Conservation (phyloP, 2,113 vertebrate genomes). For the Collichthys lucidus region DNA sequence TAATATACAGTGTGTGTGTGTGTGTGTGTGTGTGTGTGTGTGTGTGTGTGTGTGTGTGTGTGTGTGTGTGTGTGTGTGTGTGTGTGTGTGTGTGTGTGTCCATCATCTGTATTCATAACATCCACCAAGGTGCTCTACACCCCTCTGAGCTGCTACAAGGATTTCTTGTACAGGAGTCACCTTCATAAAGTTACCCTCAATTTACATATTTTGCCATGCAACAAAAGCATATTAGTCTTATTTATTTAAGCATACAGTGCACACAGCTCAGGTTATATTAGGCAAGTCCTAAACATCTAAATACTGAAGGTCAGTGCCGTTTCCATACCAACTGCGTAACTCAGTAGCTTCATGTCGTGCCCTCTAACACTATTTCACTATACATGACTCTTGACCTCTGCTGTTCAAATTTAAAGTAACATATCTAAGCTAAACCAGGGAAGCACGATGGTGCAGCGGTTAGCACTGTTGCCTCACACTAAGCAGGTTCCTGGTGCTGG, state of each 20-base stretch:
- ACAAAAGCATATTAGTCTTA: background rate
- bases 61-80: too few relatives aligned
- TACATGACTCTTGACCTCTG: background rate
- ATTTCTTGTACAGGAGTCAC: slow-evolving; percentile 29
- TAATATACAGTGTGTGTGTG: too few relatives aligned
- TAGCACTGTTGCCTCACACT: too few relatives aligned
- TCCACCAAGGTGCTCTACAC: slow-evolving; percentile 50
- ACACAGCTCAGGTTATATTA: background rate
- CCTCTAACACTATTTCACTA: too few relatives aligned
- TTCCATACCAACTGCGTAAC: background rate
- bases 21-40: too few relatives aligned
- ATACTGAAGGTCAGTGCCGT: background rate
- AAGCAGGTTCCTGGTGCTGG: too few relatives aligned
- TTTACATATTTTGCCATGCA: slow-evolving; percentile 43
- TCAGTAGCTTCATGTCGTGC: background rate
- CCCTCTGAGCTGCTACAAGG: slow-evolving; percentile 48
- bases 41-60: too few relatives aligned
- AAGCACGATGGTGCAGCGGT: too few relatives aligned
- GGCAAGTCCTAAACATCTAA: background rate
- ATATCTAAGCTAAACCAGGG: background rate
- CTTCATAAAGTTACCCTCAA: slow-evolving; percentile 28
- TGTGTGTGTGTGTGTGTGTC: background rate
- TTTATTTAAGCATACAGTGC: background rate
- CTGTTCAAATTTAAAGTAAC: background rate
- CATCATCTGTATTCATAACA: slow-evolving; percentile 65